Evolutionary conservation across 2,797 vertebrate genomes (phyloP), one percentile per base, ranked within the genome.

Genomic region (Odontamblyopus rebecca): DNA sequence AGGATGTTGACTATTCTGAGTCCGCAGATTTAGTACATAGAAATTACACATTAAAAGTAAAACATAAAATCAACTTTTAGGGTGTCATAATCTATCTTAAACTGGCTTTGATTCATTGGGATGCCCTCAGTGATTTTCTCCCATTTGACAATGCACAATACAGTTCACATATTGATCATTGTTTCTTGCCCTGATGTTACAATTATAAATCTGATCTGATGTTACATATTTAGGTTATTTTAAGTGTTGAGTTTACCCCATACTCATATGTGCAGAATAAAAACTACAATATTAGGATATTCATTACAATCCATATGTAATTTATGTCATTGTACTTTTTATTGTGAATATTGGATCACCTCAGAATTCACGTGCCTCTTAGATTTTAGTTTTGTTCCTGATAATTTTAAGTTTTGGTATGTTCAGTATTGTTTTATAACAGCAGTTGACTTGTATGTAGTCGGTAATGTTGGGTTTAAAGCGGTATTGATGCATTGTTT

Each of bases 101-200:
- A 29, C 16, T 61, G 29, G 59, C 59, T 15, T 61, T 29, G 59
- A 18, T 15, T 11, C 15, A 61, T 26, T 48, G 44, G 11, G 41
- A 48, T 4, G 44, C 13, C 41, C 44, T 16, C 44, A 48, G 44
- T 48, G 44, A 48, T 48, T 44, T 44, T 44, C 41, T 13, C 11
- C 61, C 74, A 27, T 73, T 38, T 73, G 7, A 72, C 8, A 66
- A 81, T 44, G 61, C 7, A 44, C 72, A 44, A 71, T 76, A 71
- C 67, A 88, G 81, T 90, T 91, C 84, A 89, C 75, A 82, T 78
- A 70, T 75, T 6, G 77, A 76, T 79, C 59, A 59, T 16, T 41
- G 60, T n/a, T 66, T 68, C 65, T 69, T 76, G 70, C 84, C 74
- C 76, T 69, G 69, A 75, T 53, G 51, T 53, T 69, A 76, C 18